Evolutionary conservation across 2,113 vertebrate species (phyloP).

Genomic region (Hypanus sabinus): DNA sequence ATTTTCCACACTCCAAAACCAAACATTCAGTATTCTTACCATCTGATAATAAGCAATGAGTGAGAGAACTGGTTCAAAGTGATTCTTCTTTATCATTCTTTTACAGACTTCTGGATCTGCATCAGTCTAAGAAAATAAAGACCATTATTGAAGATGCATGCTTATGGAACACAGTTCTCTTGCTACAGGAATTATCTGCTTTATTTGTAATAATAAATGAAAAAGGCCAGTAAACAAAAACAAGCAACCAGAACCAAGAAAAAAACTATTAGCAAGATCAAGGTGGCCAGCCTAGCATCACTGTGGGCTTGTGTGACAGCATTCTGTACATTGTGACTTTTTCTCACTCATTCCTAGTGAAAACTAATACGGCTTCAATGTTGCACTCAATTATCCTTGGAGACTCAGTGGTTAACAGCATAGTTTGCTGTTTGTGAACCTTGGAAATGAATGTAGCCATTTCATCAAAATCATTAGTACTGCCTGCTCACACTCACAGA

Average conservation of each 20-base stretch:
- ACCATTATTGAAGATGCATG: not conserved
- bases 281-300: not conserved
- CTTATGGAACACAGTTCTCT: not conserved
- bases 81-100: conserved; percentile 85
- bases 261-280: not conserved
- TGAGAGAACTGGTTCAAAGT: conserved; percentile 79
- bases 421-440: not conserved
- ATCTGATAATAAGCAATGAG: conserved; percentile 96
- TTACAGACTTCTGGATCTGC: conserved; percentile 95
- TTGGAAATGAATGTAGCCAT: not conserved
- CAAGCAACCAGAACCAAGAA: not conserved
- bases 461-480: not conserved
- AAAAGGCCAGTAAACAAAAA: not conserved
- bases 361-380: too few relatives aligned
- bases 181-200: not conserved
- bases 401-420: not conserved
- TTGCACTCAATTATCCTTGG: not conserved
- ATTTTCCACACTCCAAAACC: not conserved
- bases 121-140: conserved; percentile 72
- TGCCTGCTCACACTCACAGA: not conserved
- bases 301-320: not conserved
- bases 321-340: not conserved
- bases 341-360: not conserved
- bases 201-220: not conserved
- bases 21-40: conserved; percentile 58